A percentile compares a stretch with the other conserved stretches of the same genome.
Conservation (phyloP, 1,140 invertebrate genomes). For the Colletes gigas region DNA sequence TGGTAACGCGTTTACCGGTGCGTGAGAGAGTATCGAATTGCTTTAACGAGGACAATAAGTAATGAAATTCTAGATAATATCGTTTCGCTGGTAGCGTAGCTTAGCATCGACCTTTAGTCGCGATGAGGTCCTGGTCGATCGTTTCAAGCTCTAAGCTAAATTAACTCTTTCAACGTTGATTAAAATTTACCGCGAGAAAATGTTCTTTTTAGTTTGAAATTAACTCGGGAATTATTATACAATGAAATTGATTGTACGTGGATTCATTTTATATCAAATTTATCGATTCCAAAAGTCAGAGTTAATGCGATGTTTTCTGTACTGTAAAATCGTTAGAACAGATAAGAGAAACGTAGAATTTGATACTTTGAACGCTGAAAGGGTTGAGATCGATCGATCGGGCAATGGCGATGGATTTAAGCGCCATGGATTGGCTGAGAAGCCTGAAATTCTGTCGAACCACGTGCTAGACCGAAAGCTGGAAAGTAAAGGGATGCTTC, state of each 20-base stretch:
- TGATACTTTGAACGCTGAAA: neutral
- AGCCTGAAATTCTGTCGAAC: slow-evolving; percentile 12
- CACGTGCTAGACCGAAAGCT: neutral
- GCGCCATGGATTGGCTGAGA: neutral
- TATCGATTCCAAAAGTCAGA: no score
- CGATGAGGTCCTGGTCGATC: neutral
- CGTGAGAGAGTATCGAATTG: slow-evolving; percentile 21
- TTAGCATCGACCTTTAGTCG: slow-evolving; percentile 39
- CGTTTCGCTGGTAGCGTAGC: slow-evolving; percentile 46
- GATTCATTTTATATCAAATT: no score
- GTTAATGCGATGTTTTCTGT: no score
- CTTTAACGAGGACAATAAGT: slow-evolving; percentile 70
- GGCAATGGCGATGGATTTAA: neutral
- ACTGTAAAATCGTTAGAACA: no score
- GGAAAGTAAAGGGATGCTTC: neutral
- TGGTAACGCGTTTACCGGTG: neutral
- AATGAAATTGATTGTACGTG: no score
- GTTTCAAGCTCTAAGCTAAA: neutral
- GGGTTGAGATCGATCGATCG: neutral
- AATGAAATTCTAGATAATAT: slow-evolving; percentile 59
- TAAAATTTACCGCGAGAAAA: no score
- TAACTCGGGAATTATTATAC: no score
- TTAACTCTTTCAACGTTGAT: no score
- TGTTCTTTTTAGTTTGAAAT: no score
- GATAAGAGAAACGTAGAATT: no score